A percentile compares a stretch with the other conserved stretches of the same genome.
phyloP scores from a whole-genome alignment of 2,888 invertebrate genomes.

The Nomada ruficornis region DNA sequence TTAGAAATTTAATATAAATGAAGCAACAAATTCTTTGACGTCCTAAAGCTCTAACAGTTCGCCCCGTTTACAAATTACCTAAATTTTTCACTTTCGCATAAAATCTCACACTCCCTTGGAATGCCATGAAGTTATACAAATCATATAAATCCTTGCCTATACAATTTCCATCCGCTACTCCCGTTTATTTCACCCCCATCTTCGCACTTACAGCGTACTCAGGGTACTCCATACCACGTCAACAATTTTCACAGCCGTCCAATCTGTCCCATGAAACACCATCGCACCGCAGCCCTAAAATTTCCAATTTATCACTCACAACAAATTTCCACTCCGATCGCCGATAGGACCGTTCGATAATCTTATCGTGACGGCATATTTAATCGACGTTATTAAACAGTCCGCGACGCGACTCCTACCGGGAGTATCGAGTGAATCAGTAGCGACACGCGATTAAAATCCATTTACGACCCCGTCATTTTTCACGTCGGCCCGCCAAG shows the following conservation, averaged over 20 bases:
- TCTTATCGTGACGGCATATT: conserved; percentile 14
- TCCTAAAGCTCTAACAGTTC: neutral
- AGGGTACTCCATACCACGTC: neutral
- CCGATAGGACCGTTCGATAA: neutral
- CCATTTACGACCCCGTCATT: conserved; percentile 45
- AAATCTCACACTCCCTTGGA: neutral
- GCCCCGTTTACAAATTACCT: neutral
- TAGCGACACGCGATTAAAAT: conserved; percentile 51
- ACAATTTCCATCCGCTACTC: neutral
- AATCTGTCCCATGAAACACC: neutral
- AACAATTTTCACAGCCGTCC: neutral
- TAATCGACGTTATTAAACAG: conserved; percentile 38
- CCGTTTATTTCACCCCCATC: neutral
- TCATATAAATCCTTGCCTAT: neutral
- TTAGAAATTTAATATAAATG: too few species aligned
- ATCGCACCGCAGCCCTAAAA: too few species aligned
- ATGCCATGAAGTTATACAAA: neutral
- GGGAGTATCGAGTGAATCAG: conserved; percentile 33
- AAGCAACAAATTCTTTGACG: too few species aligned
- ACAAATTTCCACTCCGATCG: neutral
- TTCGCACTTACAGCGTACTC: neutral
- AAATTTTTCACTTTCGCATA: neutral
- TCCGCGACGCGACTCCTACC: neutral
- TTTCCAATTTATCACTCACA: too few species aligned
- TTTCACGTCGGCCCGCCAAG: conserved; percentile 29